A percentile compares a stretch with the other conserved stretches of the same genome.
phyloP scores from a whole-genome alignment of 2,797 vertebrate genomes.

The Monodelphis domestica region DNA sequence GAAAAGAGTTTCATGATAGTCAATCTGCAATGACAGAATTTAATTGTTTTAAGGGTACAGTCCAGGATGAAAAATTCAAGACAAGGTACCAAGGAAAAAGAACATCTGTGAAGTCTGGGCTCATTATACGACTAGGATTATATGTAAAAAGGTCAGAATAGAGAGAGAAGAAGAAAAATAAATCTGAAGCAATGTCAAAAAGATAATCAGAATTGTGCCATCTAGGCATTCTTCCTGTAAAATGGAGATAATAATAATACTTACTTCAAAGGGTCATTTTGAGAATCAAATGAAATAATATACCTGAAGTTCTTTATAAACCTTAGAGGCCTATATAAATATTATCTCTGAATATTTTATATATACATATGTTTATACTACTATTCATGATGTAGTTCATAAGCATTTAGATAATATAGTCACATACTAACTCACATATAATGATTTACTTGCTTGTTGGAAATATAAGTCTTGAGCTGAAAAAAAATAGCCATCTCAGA shows the following conservation, averaged over 20 bases:
- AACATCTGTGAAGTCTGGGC: neutral
- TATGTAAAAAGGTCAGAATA: neutral
- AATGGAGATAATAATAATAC: neutral
- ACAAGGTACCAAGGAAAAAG: neutral
- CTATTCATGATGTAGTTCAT: neutral
- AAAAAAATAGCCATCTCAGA: neutral
- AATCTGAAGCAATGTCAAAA: neutral
- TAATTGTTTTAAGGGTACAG: neutral
- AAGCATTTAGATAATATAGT: neutral
- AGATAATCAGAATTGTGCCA: neutral
- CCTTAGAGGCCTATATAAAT: neutral
- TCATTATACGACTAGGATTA: neutral
- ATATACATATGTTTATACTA: neutral
- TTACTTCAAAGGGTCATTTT: neutral
- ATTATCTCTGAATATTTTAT: neutral
- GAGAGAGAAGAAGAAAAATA: neutral
- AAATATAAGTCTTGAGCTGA: neutral
- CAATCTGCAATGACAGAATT: neutral
- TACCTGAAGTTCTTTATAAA: neutral
- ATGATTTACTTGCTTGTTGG: neutral
- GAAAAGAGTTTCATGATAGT: neutral
- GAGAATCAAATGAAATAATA: neutral
- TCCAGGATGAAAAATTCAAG: neutral
- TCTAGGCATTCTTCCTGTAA: neutral
- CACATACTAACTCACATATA: neutral